Evolutionary conservation across 2,113 vertebrate genomes (phyloP), one percentile per base, ranked within the genome.

Genomic region (Dicrurus megarhynchus): DNA sequence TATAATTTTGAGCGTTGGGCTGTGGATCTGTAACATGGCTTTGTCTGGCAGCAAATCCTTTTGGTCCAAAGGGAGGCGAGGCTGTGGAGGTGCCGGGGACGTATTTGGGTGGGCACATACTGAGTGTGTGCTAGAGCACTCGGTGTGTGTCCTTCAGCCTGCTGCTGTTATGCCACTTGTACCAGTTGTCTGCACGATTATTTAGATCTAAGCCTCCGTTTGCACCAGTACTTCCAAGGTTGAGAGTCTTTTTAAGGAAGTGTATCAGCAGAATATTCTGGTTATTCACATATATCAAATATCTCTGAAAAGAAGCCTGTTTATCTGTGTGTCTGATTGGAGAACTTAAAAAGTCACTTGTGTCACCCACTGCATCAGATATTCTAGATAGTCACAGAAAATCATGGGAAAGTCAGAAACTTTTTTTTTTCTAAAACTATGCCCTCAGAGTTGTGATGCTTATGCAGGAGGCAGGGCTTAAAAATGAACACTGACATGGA

Each of bases 121-220:
- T 13, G 44, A 20, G 1, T 11, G 27, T 52, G 32, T 76, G 37
- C 64, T 18, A 0, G 15, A 24, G 32, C 7, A 4, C n/a, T 22
- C 9, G 4, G 2, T 20, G 55, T 32, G 55, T 22, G 21, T 23
- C 49, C 84, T 42, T 16, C 32, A 47, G 30, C 16, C 33, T 14
- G 0, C 32, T 22, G 12, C 49, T 28, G 10, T 7, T 7, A 32
- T 30, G 19, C 12, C 27, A 0, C 20, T 24, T 7, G 41, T 26
- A 37, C 10, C 16, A 2, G 4, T 9, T 35, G 18, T 27, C 59
- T n/a, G 20, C 27, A 11, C 37, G 23, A 3, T 64, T 57, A 2
- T 3, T 18, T 9, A 26, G 32, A 3, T 52, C 4, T 41, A 26
- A 77, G 18, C 6, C 12, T 32, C 0, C 0, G 0, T 37, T 68